A percentile compares a stretch with the other conserved stretches of the same genome.
phyloP scores from a whole-genome alignment of 1,140 invertebrate genomes.

The Drosophila sulfurigaster region DNA sequence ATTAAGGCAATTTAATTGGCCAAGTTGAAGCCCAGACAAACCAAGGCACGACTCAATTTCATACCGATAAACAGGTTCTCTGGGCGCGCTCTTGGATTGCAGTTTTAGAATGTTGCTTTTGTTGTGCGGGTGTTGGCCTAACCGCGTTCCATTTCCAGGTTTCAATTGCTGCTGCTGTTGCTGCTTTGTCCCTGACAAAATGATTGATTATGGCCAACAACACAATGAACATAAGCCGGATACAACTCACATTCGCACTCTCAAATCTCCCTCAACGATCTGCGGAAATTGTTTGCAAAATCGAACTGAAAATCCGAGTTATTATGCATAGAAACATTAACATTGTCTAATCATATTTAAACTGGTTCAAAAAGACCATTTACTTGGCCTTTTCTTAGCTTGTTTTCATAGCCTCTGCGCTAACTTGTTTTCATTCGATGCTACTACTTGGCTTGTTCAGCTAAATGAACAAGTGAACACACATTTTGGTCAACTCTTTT shows the following conservation, averaged over 20 bases:
- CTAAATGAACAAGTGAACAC: neutral
- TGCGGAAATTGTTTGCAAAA: constrained; percentile 23
- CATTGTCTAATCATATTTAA: constrained; percentile 9
- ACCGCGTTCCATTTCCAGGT: constrained; percentile 38
- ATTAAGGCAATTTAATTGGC: constrained; percentile 42
- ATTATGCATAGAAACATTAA: constrained; percentile 8
- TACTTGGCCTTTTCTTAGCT: constrained; percentile 7
- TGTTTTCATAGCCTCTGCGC: neutral
- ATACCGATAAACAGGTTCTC: constrained; percentile 44
- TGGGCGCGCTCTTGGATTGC: constrained; percentile 19
- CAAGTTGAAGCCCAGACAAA: constrained; percentile 3
- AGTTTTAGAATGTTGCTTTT: constrained; percentile 49
- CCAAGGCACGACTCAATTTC: constrained; percentile 24
- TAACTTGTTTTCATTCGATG: neutral
- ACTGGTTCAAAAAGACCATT: constrained; percentile 36
- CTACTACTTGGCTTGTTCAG: neutral
- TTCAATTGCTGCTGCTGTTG: constrained; percentile 1
- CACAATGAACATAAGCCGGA: constrained; percentile 33
- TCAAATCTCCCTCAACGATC: constrained; percentile 10
- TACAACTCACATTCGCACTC: constrained; percentile 9
- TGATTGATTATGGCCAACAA: constrained; percentile 45
- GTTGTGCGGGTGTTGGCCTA: constrained; percentile 39
- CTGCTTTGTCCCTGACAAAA: constrained; percentile 36
- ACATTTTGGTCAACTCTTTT: neutral
- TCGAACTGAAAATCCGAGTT: constrained; percentile 1